Evolutionary conservation across 2,888 invertebrate species (phyloP).

Genomic region (Pemphredon lugubris): DNA sequence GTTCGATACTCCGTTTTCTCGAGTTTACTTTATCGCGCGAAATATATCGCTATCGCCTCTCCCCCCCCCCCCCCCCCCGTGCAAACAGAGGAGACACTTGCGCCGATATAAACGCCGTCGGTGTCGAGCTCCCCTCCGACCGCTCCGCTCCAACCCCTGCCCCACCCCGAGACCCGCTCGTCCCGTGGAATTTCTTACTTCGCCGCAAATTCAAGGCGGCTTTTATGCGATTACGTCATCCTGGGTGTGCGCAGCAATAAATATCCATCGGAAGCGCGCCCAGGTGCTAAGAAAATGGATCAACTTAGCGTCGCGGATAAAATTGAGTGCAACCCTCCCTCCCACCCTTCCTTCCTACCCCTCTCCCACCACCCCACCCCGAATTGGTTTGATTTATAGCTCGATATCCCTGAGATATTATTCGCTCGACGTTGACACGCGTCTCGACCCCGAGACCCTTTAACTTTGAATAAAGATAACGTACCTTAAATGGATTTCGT

Average conservation of each 20-base stretch:
- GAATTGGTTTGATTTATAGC: constrained; percentile 56
- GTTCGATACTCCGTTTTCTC: not conserved
- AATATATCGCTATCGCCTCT: constrained; percentile 49
- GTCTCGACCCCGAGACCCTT: constrained; percentile 18
- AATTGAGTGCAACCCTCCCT: constrained; percentile 53
- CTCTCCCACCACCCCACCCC: no score
- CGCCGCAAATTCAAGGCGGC: constrained; percentile 35
- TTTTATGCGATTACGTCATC: constrained; percentile 46
- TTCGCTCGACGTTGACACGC: constrained; percentile 47
- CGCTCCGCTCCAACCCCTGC: not conserved
- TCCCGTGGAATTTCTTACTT: constrained; percentile 52
- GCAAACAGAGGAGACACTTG: constrained; percentile 48
- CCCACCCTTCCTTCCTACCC: no score
- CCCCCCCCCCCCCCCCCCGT: no score
- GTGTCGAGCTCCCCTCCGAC: not conserved
- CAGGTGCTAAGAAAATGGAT: constrained; percentile 64
- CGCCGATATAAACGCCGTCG: constrained; percentile 19
- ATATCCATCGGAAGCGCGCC: constrained; percentile 60
- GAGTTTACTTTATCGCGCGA: constrained; percentile 48
- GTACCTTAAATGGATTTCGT: no score
- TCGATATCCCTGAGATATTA: constrained; percentile 46
- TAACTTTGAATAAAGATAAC: no score
- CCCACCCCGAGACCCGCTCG: constrained; percentile 9
- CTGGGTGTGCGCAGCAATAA: constrained; percentile 52
- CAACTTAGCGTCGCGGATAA: constrained; percentile 54